Evolutionary conservation across 2,113 vertebrate species (phyloP), one percentile per base, ranked within the genome.

Genomic region (Prochilodus magdalenae): DNA sequence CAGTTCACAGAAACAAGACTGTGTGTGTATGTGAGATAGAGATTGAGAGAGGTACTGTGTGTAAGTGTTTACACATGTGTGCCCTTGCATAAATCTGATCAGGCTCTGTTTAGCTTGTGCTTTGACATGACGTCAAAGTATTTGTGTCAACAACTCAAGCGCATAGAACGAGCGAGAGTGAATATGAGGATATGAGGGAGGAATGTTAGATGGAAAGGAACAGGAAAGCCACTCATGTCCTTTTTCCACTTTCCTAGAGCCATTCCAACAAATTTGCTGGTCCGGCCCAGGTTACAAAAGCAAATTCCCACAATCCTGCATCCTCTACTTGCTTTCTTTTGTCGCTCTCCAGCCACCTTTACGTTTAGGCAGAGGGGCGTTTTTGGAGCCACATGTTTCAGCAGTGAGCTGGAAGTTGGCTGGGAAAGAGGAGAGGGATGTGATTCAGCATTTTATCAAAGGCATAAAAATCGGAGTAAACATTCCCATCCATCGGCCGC

Each of bases 201-300:
- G 73, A 80, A 83, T 63, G 77, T 65, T 60, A 79, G 84, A 88
- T 83, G 89, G 88, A 81, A 85, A 79, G 36, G 77, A 75, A 87
- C 85, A 86, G 70, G 82, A 86, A 90, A 89, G 86, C 85, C 90
- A 92, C 90, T 81, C 80, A 36, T 83, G 90, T 92, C 89, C 88
- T 88, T 83, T 40, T 40, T 69, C 59, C 24, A 77, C 66, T 66
- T 73, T 59, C 79, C 77, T 36, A 36, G 53, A 82, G 63, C 65
- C 62, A 80, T 70, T 87, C 81, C 67, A 86, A 85, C 73, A 88
- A 84, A 91, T 83, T n/a, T 86, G 53, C 77, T 72, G 66, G 59
- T 27, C 66, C 85, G 87, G 18, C 86, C 87, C 88, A 67, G 82
- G 85, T 74, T 71, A 90, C 78, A 88, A 88, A 89, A 91, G 90